Evolutionary conservation across 2,797 vertebrate genomes (phyloP).

Genomic region (Sus cebifrons): DNA sequence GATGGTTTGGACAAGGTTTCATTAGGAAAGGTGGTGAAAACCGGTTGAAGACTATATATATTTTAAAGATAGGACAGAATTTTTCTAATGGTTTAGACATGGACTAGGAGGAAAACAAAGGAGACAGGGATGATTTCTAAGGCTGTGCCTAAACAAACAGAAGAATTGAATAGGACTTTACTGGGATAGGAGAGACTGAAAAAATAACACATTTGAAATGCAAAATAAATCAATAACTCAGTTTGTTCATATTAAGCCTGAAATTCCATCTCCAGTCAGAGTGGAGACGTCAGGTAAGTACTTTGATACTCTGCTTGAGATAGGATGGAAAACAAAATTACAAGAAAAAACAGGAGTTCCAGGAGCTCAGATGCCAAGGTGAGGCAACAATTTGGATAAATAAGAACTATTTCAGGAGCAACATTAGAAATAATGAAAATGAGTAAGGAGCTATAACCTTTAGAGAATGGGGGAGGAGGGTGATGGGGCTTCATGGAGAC

Average conservation of each 20-base stretch:
- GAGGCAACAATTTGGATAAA: not conserved
- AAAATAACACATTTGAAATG: not conserved
- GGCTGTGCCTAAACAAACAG: not conserved
- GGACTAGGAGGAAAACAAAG: not conserved
- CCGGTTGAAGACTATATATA: not conserved
- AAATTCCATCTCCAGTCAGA: not conserved
- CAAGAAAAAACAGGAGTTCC: not conserved
- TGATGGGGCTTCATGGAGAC: not conserved
- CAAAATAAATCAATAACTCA: not conserved
- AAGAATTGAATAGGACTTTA: not conserved
- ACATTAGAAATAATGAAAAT: not conserved
- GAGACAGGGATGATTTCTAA: not conserved
- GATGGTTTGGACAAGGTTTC: not conserved
- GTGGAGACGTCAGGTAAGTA: not conserved
- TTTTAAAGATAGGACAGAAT: not conserved
- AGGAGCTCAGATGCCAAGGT: not conserved
- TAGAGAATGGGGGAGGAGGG: not conserved
- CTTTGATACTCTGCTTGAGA: not conserved
- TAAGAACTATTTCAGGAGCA: not conserved
- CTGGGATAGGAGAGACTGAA: not conserved
- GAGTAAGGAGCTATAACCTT: not conserved
- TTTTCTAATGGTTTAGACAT: not conserved
- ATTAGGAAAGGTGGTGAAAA: not conserved
- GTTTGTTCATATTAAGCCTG: constrained; percentile 1
- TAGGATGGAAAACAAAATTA: not conserved